Evolutionary conservation across 2,113 vertebrate species (phyloP).

Genomic region (Alligator sinensis): DNA sequence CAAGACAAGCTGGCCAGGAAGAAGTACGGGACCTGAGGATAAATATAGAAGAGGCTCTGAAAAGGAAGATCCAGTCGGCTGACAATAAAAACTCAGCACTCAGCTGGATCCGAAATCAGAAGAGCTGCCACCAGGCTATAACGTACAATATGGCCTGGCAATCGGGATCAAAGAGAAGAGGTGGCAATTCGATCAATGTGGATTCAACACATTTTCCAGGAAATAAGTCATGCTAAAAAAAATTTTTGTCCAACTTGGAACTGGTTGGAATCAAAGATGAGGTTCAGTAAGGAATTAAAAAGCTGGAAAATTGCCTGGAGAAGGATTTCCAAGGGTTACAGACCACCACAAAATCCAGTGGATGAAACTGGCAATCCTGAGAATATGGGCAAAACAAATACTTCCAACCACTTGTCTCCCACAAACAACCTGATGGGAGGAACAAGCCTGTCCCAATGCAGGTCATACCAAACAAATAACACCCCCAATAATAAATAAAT

Average conservation of each 20-base stretch:
- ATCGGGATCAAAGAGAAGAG: constrained; percentile 29
- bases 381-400: not conserved
- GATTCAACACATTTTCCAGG: not conserved
- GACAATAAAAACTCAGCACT: not conserved
- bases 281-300: not conserved
- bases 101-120: not conserved
- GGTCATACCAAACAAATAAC: not conserved
- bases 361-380: not conserved
- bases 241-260: not conserved
- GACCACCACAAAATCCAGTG: not conserved
- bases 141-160: fast-evolving
- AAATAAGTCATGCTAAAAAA: not conserved
- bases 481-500: not conserved
- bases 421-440: not conserved
- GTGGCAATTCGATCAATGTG: not conserved
- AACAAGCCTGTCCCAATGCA: not conserved
- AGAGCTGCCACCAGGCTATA: not conserved
- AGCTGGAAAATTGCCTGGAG: not conserved
- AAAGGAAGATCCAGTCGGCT: not conserved
- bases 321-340: not conserved
- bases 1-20: not conserved
- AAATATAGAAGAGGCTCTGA: not conserved
- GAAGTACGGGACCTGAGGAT: not conserved
- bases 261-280: not conserved
- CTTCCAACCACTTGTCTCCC: not conserved